Base-by-base conservation (phyloP, 92 coral and sea anemone species). In the Nematostella vectensis region DNA sequence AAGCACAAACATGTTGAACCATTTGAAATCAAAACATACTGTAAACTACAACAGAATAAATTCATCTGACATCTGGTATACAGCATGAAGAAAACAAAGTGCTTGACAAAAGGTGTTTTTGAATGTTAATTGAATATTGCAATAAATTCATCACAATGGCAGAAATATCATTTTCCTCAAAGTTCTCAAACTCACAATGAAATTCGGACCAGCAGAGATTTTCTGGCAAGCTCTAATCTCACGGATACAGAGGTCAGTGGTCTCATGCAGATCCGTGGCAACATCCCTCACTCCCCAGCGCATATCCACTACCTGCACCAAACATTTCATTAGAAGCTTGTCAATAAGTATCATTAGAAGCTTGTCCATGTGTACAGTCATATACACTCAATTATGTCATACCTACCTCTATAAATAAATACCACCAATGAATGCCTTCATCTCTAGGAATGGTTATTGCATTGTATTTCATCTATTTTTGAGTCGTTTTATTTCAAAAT, bases 271-370 rank as follows among this genome's bases (percentile, higher is more conserved):
- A 42, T 84, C 68, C 21, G 94, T 83, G 44, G 87, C 83, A 24
- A 70, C 83, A 59, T 88, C 96, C 1, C 96, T 64, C 12, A 88
- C 96, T 11, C 96, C 94, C 96, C 96, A 88, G 9, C 96, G 59
- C 96, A 88, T 88, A 49, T 88, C 96, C 11, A 88, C 96, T 23
- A 83, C 84, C 91, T 88, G 55, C n/a, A 52, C 23, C 4, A 21
- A n/a, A n/a, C n/a, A n/a, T n/a, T n/a, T n/a, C n/a, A n/a, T 11
- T 18, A 19, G 27, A 48, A 21, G 17, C n/a, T 2, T 21, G 26
- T n/a, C 28, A 38, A 40, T 18, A 33, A 11, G n/a, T 17, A 58
- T 11, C 11, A 8, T 28, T 1, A 49, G 10, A 50, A 9, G 9
- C 42, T n/a, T n/a, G n/a, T n/a, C n/a, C n/a, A n/a, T n/a, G n/a